Evolutionary conservation across 2,797 vertebrate species (phyloP).

Genomic region (Pangasius macronema): DNA sequence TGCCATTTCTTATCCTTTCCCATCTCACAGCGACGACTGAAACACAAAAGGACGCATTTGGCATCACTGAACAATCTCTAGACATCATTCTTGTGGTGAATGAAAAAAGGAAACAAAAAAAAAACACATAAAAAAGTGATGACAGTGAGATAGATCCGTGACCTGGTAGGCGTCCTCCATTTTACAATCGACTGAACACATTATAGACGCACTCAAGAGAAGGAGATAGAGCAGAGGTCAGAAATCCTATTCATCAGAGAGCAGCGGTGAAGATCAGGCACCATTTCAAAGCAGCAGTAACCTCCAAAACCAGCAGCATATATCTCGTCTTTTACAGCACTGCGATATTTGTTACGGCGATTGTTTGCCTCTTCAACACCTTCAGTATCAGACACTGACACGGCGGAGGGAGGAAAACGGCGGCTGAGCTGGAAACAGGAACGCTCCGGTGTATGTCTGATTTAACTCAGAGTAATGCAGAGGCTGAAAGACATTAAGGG

Average conservation of each 20-base stretch:
- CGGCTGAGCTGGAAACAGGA: neutral
- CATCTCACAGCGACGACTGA: neutral
- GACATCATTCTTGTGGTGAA: neutral
- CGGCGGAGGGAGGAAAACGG: neutral
- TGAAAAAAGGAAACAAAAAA: neutral
- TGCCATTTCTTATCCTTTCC: conserved; percentile 1
- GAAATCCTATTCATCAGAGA: conserved; percentile 16
- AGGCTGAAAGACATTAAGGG: neutral
- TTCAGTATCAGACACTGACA: neutral
- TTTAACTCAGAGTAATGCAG: neutral
- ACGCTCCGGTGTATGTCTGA: neutral
- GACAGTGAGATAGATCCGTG: neutral
- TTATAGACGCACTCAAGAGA: conserved; percentile 12
- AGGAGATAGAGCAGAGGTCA: conserved; percentile 16
- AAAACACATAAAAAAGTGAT: neutral
- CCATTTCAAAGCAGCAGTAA: neutral
- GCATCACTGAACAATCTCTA: neutral
- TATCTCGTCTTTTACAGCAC: neutral
- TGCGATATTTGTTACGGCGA: neutral
- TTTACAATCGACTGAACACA: conserved; percentile 8
- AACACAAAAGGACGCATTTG: neutral
- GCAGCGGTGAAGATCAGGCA: neutral
- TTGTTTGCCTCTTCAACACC: neutral
- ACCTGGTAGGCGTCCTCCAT: neutral
- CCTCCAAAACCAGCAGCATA: neutral